Conservation (phyloP, 2,888 invertebrate genomes). For the Lomographa bimaculata region DNA sequence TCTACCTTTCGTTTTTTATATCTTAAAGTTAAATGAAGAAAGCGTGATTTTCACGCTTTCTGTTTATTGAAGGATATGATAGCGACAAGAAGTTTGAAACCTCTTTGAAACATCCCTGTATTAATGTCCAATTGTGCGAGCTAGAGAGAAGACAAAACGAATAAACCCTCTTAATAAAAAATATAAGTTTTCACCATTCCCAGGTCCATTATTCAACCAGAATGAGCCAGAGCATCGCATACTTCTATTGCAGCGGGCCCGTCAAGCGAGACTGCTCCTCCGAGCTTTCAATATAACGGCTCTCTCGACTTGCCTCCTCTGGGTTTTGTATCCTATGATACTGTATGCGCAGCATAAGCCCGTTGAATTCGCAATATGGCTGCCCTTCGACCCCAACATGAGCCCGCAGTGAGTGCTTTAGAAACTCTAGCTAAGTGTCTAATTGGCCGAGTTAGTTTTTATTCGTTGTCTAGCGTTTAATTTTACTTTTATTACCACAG, state of each 20-base stretch:
- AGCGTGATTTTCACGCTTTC: too few species aligned
- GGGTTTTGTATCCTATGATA: constrained; percentile 51
- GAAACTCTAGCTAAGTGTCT: constrained; percentile 7
- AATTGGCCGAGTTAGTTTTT: constrained; percentile 8
- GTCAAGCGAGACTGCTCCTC: constrained; percentile 40
- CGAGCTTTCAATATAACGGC: constrained; percentile 44
- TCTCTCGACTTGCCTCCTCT: constrained; percentile 51
- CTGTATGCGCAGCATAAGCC: constrained; percentile 45
- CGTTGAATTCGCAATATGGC: constrained; percentile 58
- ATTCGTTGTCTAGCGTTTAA: constrained; percentile 23
- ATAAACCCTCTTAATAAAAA: too few species aligned
- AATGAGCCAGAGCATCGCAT: constrained; percentile 40
- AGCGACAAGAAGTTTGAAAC: too few species aligned
- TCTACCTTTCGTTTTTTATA: too few species aligned
- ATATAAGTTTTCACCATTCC: too few species aligned
- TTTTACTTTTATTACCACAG: too few species aligned
- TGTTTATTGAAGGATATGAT: too few species aligned
- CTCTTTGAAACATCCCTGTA: too few species aligned
- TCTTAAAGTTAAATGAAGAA: too few species aligned
- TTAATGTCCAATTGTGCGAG: too few species aligned
- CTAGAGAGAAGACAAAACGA: too few species aligned
- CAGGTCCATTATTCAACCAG: constrained; percentile 52
- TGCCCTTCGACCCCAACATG: constrained; percentile 53
- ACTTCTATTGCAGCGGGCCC: constrained; percentile 39
- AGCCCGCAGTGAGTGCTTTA: constrained; percentile 49